Evolutionary conservation across 2,797 vertebrate genomes (phyloP).

Genomic region (Champsocephalus gunnari): DNA sequence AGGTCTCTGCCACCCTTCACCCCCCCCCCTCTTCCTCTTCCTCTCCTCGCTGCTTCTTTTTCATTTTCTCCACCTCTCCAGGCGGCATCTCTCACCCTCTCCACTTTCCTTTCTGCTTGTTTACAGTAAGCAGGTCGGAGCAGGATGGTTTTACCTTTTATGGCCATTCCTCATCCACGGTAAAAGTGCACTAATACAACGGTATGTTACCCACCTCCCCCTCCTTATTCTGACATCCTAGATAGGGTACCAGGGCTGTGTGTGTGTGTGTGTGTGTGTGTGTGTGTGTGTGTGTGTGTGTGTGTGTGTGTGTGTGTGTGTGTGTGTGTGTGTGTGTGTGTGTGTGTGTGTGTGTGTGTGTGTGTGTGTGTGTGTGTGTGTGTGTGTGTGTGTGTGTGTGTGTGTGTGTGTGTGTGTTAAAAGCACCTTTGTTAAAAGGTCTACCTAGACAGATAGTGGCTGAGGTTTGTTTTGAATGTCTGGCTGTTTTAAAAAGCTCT

Average conservation of each 20-base stretch:
- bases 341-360: conserved; percentile 26
- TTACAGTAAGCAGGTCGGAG: conserved; percentile 90
- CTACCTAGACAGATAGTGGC: conserved; percentile 66
- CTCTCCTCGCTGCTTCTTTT: conserved; percentile 36
- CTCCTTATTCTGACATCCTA: conserved; percentile 72
- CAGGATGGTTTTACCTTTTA: conserved; percentile 89
- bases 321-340: conserved; percentile 30
- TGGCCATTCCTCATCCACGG: conserved; percentile 90
- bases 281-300: conserved; percentile 8
- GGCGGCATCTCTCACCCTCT: conserved; percentile 73
- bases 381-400: conserved; percentile 34
- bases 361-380: conserved; percentile 23
- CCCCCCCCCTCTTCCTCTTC: neutral
- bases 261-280: conserved; percentile 36
- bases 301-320: conserved; percentile 26
- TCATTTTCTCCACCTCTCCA: conserved; percentile 70
- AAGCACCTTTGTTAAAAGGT: conserved; percentile 75
- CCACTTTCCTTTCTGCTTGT: conserved; percentile 82
- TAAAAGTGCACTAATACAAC: conserved; percentile 86
- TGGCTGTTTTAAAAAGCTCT: conserved; percentile 71
- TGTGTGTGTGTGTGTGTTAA: conserved; percentile 49
- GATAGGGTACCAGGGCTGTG: conserved; percentile 66
- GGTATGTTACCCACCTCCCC: conserved; percentile 64
- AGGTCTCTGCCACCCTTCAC: conserved; percentile 29
- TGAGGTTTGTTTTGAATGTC: conserved; percentile 77